Percentiles rank a stretch among this genome's conserved stretches.
phyloP scores from a whole-genome alignment of 2,888 invertebrate species.

The Conomelus anceps region DNA sequence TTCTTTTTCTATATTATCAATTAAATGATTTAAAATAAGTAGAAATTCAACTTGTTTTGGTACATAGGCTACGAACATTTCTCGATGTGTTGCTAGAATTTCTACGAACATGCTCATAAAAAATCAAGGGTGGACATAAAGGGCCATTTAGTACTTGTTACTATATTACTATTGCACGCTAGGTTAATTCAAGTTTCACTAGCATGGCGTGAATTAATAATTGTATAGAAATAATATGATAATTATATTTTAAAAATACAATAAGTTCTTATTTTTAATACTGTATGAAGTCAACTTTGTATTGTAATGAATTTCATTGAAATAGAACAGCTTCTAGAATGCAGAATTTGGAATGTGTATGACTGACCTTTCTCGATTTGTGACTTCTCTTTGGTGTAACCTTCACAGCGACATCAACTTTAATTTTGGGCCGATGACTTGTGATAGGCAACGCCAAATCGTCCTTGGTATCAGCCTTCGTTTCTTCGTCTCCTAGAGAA shows the following conservation, averaged over 20 bases:
- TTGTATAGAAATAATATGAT: no score
- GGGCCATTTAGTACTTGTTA: no score
- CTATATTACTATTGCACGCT: no score
- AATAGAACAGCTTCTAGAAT: neutral
- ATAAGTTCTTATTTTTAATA: neutral
- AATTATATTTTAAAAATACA: neutral
- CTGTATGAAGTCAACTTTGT: neutral
- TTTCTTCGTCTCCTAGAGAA: neutral
- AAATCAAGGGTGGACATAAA: no score
- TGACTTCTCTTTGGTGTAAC: conserved; percentile 53
- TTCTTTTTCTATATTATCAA: no score
- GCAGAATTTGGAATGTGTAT: neutral
- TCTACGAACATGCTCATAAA: no score
- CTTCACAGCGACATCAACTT: conserved; percentile 71
- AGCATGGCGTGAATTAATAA: no score
- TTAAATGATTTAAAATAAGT: no score
- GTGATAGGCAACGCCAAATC: neutral
- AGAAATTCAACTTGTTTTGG: no score
- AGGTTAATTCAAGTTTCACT: no score
- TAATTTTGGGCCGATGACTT: conserved; percentile 42
- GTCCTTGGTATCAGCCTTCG: neutral
- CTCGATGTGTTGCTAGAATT: no score
- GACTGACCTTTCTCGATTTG: conserved; percentile 43
- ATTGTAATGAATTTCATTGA: neutral
- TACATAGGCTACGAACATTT: no score